Evolutionary conservation across 1,140 invertebrate species (phyloP).

Genomic region (Lordiphosa mommai): DNA sequence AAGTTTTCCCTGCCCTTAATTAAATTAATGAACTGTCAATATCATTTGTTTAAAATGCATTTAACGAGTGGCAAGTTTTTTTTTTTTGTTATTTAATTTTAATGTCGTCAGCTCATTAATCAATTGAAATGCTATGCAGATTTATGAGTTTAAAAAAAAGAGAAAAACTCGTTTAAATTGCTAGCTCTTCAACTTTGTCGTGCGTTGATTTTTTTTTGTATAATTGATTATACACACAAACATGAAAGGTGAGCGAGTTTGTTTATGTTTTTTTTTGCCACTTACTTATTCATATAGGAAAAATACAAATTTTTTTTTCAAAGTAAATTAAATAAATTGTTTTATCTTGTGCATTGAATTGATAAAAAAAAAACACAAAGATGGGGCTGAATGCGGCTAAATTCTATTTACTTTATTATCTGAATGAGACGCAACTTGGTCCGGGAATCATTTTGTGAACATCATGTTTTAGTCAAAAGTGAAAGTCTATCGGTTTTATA

Average conservation of each 20-base stretch:
- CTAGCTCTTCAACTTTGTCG: constrained; percentile 4
- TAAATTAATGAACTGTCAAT: constrained; percentile 67
- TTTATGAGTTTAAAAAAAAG: constrained; percentile 14
- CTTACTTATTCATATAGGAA: not conserved
- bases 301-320: constrained; percentile 15
- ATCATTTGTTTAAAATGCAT: constrained; percentile 16
- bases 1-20: constrained; percentile 47
- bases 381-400: too few species aligned
- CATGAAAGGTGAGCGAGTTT: not conserved
- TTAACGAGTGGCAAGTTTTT: constrained; percentile 4
- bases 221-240: constrained; percentile 41
- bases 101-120: constrained; percentile 34
- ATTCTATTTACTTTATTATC: too few species aligned
- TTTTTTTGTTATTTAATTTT: constrained; percentile 5
- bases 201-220: constrained; percentile 30
- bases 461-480: too few species aligned
- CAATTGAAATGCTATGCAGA: constrained; percentile 39
- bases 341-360: too few species aligned
- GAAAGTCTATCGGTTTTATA: too few species aligned
- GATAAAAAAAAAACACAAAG: too few species aligned
- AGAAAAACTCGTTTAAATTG: not conserved
- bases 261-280: not conserved
- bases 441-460: too few species aligned
- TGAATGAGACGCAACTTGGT: too few species aligned
- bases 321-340: too few species aligned